Evolutionary conservation across 2,797 vertebrate genomes (phyloP).

Genomic region (Acrossocheilus fasciatus): DNA sequence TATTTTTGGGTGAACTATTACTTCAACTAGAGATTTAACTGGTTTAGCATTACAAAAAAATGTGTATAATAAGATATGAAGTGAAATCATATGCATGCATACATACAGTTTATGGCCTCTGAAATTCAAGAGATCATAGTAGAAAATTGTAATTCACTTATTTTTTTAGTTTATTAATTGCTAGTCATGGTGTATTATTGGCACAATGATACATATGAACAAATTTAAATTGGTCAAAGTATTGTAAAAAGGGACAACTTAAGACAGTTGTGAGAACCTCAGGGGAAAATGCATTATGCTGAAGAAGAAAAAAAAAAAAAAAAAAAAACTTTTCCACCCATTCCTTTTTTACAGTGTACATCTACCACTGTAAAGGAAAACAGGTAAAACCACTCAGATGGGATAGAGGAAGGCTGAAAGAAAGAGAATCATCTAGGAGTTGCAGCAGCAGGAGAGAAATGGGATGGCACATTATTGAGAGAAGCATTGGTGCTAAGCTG

Average conservation of each 20-base stretch:
- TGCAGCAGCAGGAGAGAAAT: constrained; percentile 71
- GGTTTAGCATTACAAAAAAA: not conserved
- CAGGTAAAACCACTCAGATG: constrained; percentile 20
- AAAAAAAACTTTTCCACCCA: not conserved
- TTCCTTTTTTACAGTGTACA: not conserved
- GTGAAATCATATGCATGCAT: not conserved
- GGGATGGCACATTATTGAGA: constrained; percentile 81
- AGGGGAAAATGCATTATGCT: not conserved
- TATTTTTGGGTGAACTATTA: no score
- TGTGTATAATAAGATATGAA: not conserved
- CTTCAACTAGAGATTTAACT: not conserved
- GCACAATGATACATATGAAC: not conserved
- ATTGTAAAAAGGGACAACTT: not conserved
- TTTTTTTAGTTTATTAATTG: not conserved
- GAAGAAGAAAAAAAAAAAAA: not conserved
- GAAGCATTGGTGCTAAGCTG: constrained; percentile 83
- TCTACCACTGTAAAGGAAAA: not conserved
- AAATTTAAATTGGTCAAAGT: not conserved
- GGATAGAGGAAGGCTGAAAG: constrained; percentile 56
- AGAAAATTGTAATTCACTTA: not conserved
- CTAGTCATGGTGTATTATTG: not conserved
- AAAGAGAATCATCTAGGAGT: constrained; percentile 63
- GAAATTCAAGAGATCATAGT: not conserved
- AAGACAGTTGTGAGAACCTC: not conserved
- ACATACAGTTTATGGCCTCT: not conserved